These are phyloP conservation scores for Mobula hypostoma DNA, from an alignment of 2,113 vertebrate species.

Conservation along the genomic window DNA sequence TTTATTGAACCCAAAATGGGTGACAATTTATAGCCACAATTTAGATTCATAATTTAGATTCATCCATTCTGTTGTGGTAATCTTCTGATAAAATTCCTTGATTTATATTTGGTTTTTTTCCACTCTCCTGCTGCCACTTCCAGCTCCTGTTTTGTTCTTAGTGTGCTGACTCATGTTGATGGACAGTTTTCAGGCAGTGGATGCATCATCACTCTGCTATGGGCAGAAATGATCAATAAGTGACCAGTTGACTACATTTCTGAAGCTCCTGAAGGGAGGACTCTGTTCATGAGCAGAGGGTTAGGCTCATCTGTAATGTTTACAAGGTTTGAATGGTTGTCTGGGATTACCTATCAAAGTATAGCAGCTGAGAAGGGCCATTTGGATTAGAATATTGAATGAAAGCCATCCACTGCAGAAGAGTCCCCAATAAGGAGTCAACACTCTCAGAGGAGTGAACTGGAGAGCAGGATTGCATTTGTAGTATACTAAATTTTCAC, in stretches of 20 bases:
- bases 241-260: background rate
- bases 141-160: background rate
- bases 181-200: background rate
- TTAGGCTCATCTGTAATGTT: background rate
- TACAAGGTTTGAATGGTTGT: background rate
- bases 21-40: background rate
- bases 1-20: background rate
- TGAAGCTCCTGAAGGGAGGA: background rate
- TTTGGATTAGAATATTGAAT: background rate
- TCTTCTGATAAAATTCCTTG: background rate
- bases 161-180: background rate
- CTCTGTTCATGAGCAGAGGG: background rate
- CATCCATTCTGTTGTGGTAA: background rate
- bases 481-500: background rate
- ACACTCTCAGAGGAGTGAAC: background rate
- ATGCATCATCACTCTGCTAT: background rate
- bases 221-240: background rate
- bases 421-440: conserved; percentile 6
- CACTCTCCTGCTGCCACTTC: too few relatives aligned
- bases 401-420: background rate
- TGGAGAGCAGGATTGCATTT: background rate
- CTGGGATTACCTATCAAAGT: background rate
- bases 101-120: background rate
- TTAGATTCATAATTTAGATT: background rate
- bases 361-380: background rate